These are phyloP conservation scores for Saimiri boliviensis DNA, from an alignment of 2,113 vertebrate species.

Conservation along the genomic window DNA sequence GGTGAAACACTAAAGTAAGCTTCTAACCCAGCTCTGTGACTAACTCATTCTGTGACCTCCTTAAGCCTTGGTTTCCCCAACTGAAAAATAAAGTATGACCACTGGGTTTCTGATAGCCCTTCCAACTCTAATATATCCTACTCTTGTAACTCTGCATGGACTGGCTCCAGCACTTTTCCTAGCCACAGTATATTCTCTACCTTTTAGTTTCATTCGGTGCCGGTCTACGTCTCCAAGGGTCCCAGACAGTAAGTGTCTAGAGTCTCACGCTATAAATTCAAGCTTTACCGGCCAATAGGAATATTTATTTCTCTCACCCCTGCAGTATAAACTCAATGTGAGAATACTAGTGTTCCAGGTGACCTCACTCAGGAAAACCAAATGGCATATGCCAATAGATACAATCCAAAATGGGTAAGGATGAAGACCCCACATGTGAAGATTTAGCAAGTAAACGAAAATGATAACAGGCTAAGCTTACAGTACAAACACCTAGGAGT, in stretches of 20 bases:
- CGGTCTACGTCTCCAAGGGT: background rate
- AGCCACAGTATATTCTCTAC: background rate
- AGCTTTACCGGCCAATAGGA: background rate
- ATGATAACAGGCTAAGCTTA: background rate
- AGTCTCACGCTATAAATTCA: background rate
- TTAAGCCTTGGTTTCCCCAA: slow-evolving; percentile 2
- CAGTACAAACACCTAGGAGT: background rate
- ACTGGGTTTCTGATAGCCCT: background rate
- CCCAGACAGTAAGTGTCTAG: background rate
- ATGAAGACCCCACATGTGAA: background rate
- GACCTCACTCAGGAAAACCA: slow-evolving; percentile 22
- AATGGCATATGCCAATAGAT: background rate
- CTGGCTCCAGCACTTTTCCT: background rate
- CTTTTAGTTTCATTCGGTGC: slow-evolving; percentile 7
- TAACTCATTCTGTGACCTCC: background rate
- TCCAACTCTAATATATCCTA: background rate
- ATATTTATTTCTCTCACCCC: background rate
- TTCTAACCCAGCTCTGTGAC: background rate
- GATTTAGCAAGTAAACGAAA: background rate
- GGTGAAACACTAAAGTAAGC: background rate
- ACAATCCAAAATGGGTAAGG: background rate
- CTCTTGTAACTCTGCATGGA: background rate
- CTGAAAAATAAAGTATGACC: slow-evolving; percentile 1
- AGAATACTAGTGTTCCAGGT: background rate
- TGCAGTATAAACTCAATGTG: background rate